Conservation (phyloP, 2,888 invertebrate genomes). For the Limenitis arthemis region DNA sequence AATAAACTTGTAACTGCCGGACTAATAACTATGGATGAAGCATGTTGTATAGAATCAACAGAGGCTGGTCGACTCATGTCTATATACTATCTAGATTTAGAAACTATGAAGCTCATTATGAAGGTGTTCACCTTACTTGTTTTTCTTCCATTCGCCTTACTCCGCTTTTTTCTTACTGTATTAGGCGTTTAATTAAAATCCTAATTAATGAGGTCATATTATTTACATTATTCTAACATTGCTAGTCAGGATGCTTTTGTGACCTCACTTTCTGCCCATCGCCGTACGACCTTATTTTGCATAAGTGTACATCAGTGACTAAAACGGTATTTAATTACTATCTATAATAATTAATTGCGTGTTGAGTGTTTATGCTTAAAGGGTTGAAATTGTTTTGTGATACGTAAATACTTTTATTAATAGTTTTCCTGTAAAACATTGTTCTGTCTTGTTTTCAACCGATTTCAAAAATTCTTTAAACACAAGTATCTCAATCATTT, state of each 20-base stretch:
- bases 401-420: no score
- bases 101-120: conserved; percentile 81
- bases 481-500: no score
- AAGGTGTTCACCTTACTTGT: conserved; percentile 54
- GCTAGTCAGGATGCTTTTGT: conserved; percentile 1
- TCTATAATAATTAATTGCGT: neutral
- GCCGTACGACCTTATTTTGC: conserved; percentile 2
- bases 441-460: no score
- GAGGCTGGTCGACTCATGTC: conserved; percentile 80
- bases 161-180: neutral
- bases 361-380: neutral
- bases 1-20: conserved; percentile 76
- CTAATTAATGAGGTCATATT: neutral
- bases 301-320: neutral
- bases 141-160: neutral
- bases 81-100: conserved; percentile 76
- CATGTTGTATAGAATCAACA: conserved; percentile 73
- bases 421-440: no score
- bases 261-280: neutral
- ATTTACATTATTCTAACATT: conserved; percentile 1
- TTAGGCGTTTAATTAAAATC: conserved; percentile 1
- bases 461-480: no score
- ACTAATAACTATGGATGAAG: conserved; percentile 74
- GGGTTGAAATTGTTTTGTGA: no score
- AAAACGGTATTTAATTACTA: conserved; percentile 1